These are phyloP conservation scores for Patiria pectinifera DNA, from an alignment of 53 echinoderm and acorn worm genomes.

Conservation along the genomic window DNA sequence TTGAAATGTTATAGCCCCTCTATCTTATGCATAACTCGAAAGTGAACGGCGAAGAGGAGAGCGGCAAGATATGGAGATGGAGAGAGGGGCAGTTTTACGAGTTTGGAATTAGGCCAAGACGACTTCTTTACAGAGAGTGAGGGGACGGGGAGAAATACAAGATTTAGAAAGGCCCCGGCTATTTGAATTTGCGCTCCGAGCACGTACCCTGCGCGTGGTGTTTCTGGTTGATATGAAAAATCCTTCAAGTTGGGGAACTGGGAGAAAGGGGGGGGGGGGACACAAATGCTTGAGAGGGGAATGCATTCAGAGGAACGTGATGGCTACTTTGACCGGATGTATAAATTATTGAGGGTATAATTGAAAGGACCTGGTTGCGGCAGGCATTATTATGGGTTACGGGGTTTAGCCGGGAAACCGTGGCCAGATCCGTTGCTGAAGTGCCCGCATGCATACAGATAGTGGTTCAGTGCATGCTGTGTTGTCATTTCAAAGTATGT, in stretches of 20 bases:
- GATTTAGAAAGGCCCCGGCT: constrained; percentile 14
- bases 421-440: neutral
- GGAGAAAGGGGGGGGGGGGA: neutral
- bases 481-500: neutral
- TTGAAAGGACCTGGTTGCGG: neutral
- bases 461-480: neutral
- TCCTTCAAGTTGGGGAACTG: neutral
- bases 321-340: constrained; percentile 25
- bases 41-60: constrained; percentile 47
- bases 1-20: constrained; percentile 62
- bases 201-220: constrained; percentile 25
- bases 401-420: constrained; percentile 11
- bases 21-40: constrained; percentile 54
- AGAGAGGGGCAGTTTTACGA: constrained; percentile 62
- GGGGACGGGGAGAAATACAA: constrained; percentile 18
- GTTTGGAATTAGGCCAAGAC: constrained; percentile 64
- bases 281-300: neutral
- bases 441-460: neutral
- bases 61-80: constrained; percentile 56
- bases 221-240: constrained; percentile 26
- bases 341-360: constrained; percentile 38
- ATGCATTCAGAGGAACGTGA: neutral
- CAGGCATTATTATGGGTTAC: constrained; percentile 17
- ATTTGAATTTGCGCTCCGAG: constrained; percentile 50
- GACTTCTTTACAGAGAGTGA: constrained; percentile 47